Base-by-base conservation (phyloP, 1,140 invertebrate genomes). In the Tetramorium simillimum region DNA sequence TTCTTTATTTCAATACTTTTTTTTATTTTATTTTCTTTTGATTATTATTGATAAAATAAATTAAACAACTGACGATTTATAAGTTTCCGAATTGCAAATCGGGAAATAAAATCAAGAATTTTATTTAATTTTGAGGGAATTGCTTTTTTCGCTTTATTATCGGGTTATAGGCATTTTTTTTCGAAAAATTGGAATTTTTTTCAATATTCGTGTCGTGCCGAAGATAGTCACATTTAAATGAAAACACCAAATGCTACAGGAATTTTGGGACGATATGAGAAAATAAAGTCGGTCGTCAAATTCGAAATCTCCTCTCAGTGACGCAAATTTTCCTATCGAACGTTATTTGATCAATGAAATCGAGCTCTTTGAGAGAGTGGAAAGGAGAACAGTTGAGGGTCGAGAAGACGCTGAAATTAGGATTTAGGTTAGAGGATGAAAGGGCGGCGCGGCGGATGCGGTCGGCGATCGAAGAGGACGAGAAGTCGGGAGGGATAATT, bases 291-390 rank as follows among this genome's bases (percentile, higher is more conserved):
- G 28, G 21, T 62, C 43, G 18, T 24, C 5, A 37, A 49, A 46
- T 62, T 60, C 33, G 28, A 56, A 37, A 62, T 60, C 28, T 84
- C n/a, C 9, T 16, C 18, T 58, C 6, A 10, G 7, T 21, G 0
- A 24, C n/a, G 33, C 28, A 53, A 51, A 43, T 51, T 65, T 65
- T 65, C 16, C 56, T 73, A 12, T 53, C 16, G 58, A 10, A 10
- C 5, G n/a, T 76, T 78, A 77, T 56, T 60, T 87, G 89, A 87
- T 87, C 88, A 89, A 87, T 87, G 81, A 78, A 56, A 86, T 81
- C 77, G 65, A 90, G 73, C 33, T 86, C 72, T 58, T 53, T 70
- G 43, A 51, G 56, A 49, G 46, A n/a, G 33, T 33, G 14, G 46
- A 40, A 43, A 78, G 53, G 43, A 62, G 77, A 53, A 53, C 46